Evolutionary conservation across 37 sponge, comb jelly and placozoan species (phyloP), one percentile per base, ranked within the genome.

Genomic region (Mnemiopsis leidyi): DNA sequence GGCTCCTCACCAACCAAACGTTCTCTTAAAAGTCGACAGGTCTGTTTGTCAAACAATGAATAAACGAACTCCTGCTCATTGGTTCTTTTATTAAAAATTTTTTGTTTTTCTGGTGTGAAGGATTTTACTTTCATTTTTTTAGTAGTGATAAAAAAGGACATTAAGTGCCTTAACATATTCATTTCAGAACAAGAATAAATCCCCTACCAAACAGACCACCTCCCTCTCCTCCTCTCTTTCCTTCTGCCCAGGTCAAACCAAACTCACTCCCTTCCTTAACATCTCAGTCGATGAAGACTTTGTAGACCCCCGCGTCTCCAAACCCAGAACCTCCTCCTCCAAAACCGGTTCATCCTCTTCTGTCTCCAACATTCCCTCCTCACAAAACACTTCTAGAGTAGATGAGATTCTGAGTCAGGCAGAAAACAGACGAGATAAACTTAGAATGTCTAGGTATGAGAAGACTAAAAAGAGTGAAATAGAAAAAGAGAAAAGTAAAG

Each of bases 351-450:
- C 13, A 5, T 48, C 61, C 61, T 48, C 61, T 48, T 18, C 61
- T 48, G 61, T 5, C 61, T 48, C 61, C 61, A 18, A 5, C 13
- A 48, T 13, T 48, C 9, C 9, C 61, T 48, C 61, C 61, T 48
- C 61, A 18, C 75, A 7, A 13, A 40, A 23, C 1, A 40, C 3
- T 2, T 40, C 90, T 23, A 38, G n/a, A 25, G 61, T 26, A n/a
- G 61, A 40, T 20, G 61, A 23, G 28, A 37, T 85, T 16, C 90
- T 85, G n/a, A 85, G 90, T 26, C 90, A 85, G 90, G 90, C 90
- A 16, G 36, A 85, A 28, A 37, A 38, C 24, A 36, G 29, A 25
- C 38, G 36, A 13, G 90, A 85, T 25, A 36, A 61, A 28, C 5
- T 85, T 0, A n/a, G 25, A 61, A 40, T 85, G 35, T 23, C 61